Conservation (phyloP, 2,888 invertebrate species). For the Ischnus inquisitorius region DNA sequence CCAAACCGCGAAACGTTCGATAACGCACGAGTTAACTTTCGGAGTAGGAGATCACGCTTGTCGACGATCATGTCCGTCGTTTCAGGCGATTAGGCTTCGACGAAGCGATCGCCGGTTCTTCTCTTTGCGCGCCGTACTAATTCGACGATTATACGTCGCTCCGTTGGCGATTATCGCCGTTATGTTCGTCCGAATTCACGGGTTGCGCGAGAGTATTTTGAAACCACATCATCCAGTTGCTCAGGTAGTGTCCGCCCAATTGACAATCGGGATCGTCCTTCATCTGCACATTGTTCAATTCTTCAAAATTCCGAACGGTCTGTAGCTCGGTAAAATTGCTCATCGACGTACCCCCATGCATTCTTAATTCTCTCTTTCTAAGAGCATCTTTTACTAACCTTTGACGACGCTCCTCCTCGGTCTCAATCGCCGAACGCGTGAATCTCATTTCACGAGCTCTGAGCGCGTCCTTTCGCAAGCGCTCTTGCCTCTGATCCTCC, state of each 20-base stretch:
- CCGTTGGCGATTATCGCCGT: slow-evolving; percentile 69
- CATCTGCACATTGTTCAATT: slow-evolving; percentile 77
- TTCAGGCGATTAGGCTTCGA: not conserved
- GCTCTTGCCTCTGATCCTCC: slow-evolving; percentile 77
- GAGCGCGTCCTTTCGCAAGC: slow-evolving; percentile 78
- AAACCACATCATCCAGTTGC: slow-evolving; percentile 82
- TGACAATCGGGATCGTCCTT: slow-evolving; percentile 77
- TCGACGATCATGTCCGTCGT: no score
- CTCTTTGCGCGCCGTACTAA: not conserved
- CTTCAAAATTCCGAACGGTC: slow-evolving; percentile 77
- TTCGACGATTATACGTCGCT: slow-evolving; percentile 19
- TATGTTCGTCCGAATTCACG: slow-evolving; percentile 73
- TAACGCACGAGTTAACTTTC: not conserved
- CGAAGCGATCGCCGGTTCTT: not conserved
- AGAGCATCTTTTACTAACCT: slow-evolving; percentile 80
- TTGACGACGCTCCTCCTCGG: slow-evolving; percentile 79
- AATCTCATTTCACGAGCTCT: slow-evolving; percentile 81
- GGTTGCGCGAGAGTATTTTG: slow-evolving; percentile 78
- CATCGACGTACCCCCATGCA: slow-evolving; percentile 73
- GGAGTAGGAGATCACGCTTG: slow-evolving; percentile 4
- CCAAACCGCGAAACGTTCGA: slow-evolving; percentile 4
- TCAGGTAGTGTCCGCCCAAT: slow-evolving; percentile 77
- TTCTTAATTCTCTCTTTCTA: slow-evolving; percentile 79
- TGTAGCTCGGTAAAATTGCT: slow-evolving; percentile 77
- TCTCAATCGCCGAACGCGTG: slow-evolving; percentile 80